Percentiles rank a stretch among this genome's conserved stretches.
These are phyloP conservation scores for Labeo rohita DNA, from an alignment of 2,113 vertebrate genomes.

Conservation along the genomic window DNA sequence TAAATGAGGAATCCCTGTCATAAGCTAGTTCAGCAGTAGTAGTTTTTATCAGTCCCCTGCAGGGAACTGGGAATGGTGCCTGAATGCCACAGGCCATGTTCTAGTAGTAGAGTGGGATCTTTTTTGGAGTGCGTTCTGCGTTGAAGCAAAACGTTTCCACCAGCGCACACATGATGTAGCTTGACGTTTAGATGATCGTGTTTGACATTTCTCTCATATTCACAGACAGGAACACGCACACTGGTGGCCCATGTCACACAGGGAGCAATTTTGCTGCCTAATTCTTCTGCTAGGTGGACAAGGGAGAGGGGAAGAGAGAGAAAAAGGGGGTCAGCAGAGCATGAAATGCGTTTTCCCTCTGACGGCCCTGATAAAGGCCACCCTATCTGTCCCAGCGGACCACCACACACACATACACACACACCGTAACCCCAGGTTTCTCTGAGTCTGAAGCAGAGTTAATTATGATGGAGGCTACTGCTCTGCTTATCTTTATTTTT, in stretches of 20 bases:
- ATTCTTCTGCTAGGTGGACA: conserved; percentile 58
- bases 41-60: neutral
- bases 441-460: neutral
- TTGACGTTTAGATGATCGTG: neutral
- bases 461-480: conserved; percentile 5
- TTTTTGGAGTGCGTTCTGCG: neutral
- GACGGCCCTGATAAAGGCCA: conserved; percentile 72
- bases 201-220: conserved; percentile 36
- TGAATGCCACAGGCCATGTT: conserved; percentile 19
- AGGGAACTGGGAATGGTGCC: neutral
- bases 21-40: neutral
- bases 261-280: conserved; percentile 61
- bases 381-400: conserved; percentile 54
- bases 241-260: conserved; percentile 44
- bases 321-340: conserved; percentile 58
- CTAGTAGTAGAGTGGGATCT: neutral
- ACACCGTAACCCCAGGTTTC: conserved; percentile 1
- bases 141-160: neutral
- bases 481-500: conserved; percentile 24
- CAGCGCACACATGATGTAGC: neutral
- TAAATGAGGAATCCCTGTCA: neutral
- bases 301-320: conserved; percentile 52
- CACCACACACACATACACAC: conserved; percentile 38
- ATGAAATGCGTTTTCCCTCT: conserved; percentile 73
- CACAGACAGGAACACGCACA: conserved; percentile 16